Base-by-base conservation (phyloP, 2,888 invertebrate genomes). In the Synergus umbraculus region DNA sequence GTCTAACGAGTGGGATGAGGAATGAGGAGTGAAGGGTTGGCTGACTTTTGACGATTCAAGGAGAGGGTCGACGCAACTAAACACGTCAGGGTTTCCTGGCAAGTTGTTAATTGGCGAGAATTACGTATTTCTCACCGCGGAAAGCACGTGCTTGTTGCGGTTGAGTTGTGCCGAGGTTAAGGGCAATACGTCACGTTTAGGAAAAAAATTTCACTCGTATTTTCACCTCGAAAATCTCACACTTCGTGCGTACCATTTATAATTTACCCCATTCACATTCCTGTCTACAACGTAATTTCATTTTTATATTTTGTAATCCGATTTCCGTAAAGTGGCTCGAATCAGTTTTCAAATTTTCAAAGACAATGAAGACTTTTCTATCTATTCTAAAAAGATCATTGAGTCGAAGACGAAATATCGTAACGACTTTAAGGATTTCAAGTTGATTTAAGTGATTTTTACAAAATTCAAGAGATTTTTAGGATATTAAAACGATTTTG, bases 71-170 rank as follows among this genome's bases (percentile, higher is more conserved):
- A 84, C 86, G 87, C 83, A 82, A 81, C 82, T 84, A 84, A 83
- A 86, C 79, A 81, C 84, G 78, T 63, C 76, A 77, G 77, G 79
- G 63, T 80, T 82, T 82, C 79, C 79, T 86, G 84, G 76, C 84
- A 69, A 69, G 49, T 69, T 86, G 87, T 88, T 88, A 89, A 88
- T 89, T 88, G 88, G 85, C 89, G 85, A 81, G 83, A 89, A 88
- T 86, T 87, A 88, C 87, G 85, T 84, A 85, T 87, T 88, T 87
- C 78, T 79, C 77, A 41, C 69, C 79, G 73, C 78, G 60, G 22
- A 78, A 54, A 78, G 65, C 63, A 44, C 58, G 67, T 66, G 77
- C 65, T 64, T 13, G 22, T 76, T 44, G 43, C 76, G 37, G 44
- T 29, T 76, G 29, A 76, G 46, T n/a, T 49, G n/a, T 15, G 41